Conservation (phyloP, 2,113 vertebrate species). For the Serilophus lunatus region DNA sequence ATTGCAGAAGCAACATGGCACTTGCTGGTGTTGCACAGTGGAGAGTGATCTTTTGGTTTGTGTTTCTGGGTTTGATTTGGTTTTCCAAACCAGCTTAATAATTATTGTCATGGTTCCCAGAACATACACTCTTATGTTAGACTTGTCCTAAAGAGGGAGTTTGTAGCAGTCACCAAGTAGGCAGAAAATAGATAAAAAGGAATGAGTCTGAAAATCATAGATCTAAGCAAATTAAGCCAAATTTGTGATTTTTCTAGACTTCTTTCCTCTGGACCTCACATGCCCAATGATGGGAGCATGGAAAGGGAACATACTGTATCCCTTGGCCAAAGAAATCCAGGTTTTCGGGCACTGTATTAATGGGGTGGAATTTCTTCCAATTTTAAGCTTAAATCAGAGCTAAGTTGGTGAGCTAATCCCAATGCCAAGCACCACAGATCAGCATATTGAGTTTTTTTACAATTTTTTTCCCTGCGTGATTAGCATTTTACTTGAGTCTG, state of each 20-base stretch:
- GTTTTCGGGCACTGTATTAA: not conserved
- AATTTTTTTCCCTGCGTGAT: not conserved
- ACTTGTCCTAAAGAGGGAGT: not conserved
- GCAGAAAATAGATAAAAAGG: not conserved
- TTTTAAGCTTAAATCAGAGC: not conserved
- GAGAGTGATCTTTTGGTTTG: not conserved
- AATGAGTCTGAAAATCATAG: not conserved
- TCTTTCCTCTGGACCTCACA: not conserved
- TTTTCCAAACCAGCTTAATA: not conserved
- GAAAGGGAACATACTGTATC: not conserved
- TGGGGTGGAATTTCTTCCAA: not conserved
- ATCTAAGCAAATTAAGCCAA: not conserved
- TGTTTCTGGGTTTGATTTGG: not conserved
- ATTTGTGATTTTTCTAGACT: not conserved
- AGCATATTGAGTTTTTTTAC: slow-evolving; percentile 22
- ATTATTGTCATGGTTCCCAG: not conserved
- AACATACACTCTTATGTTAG: not conserved
- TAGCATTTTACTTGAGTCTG: slow-evolving; percentile 62
- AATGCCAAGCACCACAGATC: not conserved
- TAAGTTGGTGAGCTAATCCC: not conserved
- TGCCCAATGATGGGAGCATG: not conserved
- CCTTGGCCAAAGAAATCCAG: not conserved
- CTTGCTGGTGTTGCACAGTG: not conserved
- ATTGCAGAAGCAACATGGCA: not conserved
- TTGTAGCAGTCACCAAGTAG: not conserved